Percentiles rank a stretch among this genome's conserved stretches.
These are phyloP conservation scores for Reinhardtius hippoglossoides DNA, from an alignment of 2,113 vertebrate species.

Conservation along the genomic window DNA sequence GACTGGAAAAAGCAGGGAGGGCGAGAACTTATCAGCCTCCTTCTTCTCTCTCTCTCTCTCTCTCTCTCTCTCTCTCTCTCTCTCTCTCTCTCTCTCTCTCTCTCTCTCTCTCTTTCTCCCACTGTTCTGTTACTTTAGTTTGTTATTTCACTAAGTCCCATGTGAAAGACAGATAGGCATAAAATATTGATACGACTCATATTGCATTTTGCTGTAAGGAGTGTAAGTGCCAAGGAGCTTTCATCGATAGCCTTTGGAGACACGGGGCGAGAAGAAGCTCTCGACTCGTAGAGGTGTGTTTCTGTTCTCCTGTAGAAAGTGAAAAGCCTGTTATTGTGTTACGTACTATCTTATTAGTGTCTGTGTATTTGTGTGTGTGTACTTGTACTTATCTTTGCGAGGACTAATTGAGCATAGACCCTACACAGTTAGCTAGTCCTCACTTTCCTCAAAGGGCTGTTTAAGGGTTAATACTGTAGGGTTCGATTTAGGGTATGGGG, in stretches of 20 bases:
- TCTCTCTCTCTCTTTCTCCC: slow-evolving; percentile 9
- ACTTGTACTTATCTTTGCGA: not conserved
- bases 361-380: not conserved
- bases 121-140: slow-evolving; percentile 56
- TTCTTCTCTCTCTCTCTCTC: slow-evolving; percentile 12
- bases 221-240: slow-evolving; percentile 52
- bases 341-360: slow-evolving; percentile 23
- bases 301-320: slow-evolving; percentile 37
- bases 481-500: too few species aligned
- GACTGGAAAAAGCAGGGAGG: slow-evolving; percentile 50
- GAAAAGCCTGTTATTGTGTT: slow-evolving; percentile 42
- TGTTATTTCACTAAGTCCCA: slow-evolving; percentile 60
- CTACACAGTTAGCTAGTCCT: not conserved
- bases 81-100: too few species aligned
- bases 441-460: not conserved
- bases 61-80: too few species aligned
- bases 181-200: slow-evolving; percentile 72
- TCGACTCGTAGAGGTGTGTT: slow-evolving; percentile 25
- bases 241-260: slow-evolving; percentile 59
- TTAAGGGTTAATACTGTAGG: too few species aligned
- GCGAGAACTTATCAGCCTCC: slow-evolving; percentile 53
- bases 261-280: slow-evolving; percentile 20
- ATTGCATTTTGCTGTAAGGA: slow-evolving; percentile 70
- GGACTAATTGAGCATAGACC: not conserved
- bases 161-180: slow-evolving; percentile 60